Base-by-base conservation (phyloP, 2,888 invertebrate species). In the Chymomyza procnemis region DNA sequence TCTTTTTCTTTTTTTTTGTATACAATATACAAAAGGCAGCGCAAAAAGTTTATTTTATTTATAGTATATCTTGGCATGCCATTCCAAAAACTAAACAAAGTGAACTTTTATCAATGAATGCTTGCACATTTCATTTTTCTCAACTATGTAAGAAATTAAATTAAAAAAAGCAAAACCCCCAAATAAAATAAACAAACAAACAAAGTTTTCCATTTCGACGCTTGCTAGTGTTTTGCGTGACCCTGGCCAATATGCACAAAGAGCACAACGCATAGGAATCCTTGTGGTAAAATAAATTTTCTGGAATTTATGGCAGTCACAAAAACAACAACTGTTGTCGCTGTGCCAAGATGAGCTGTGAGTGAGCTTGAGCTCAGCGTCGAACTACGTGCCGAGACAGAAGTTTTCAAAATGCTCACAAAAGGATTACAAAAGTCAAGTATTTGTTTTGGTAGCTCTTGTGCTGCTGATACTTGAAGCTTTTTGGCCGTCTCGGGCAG, bases 221-320 rank as follows among this genome's bases (percentile, higher is more conserved):
- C 61, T 69, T 69, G 73, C 74, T 67, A 18, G 21, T 71, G 61
- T 56, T 67, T 52, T 56, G 19, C 57, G 30, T 34, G 47, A 34
- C 16, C 22, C 16, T 22, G 52, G 21, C 30, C 34, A 58, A 30
- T 21, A 18, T 14, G 30, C 46, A 30, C n/a, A 57, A 9, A 41
- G 48, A 57, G 54, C 64, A n/a, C n/a, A 65, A 56, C 59, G 57
- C 59, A 66, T 57, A 75, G 57, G 65, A 72, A 73, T 82, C 82
- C 83, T 82, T 83, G 83, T 30, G 85, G 83, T 78, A 73, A 85
- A 81, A 85, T 85, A 83, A 83, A 85, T 83, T 85, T 79, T 62
- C 74, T 63, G 67, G 79, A 72, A 83, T 75, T 81, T 82, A 81
- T 81, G 81, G 76, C 81, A 84, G 74, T 71, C 75, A 57, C 63